Conservation (phyloP, 2,113 vertebrate species). For the Rynchops niger region DNA sequence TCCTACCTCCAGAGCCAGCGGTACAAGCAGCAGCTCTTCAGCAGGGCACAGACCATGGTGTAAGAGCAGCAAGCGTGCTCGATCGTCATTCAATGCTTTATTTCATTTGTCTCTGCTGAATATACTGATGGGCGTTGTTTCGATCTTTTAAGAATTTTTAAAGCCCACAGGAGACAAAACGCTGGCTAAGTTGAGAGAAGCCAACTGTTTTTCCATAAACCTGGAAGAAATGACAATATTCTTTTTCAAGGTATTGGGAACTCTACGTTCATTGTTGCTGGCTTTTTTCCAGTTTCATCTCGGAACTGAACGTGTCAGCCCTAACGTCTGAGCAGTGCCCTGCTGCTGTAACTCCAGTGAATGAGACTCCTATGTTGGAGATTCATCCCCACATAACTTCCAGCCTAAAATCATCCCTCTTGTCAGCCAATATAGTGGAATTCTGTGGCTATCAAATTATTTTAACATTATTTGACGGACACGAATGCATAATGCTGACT, state of each 20-base stretch:
- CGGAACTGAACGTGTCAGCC: not conserved
- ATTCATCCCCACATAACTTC: not conserved
- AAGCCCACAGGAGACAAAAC: not conserved
- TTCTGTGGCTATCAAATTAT: not conserved
- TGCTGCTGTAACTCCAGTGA: not conserved
- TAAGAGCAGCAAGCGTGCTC: not conserved
- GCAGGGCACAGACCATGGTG: not conserved
- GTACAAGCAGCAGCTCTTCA: not conserved
- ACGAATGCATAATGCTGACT: not conserved
- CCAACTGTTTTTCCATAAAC: conserved; percentile 9
- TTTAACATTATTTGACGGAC: not conserved
- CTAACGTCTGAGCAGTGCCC: not conserved
- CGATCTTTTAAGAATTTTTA: not conserved
- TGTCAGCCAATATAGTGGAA: not conserved
- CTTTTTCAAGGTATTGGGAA: not conserved
- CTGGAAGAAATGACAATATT: not conserved
- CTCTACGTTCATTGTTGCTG: not conserved
- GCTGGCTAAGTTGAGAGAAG: not conserved
- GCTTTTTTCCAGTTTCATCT: not conserved
- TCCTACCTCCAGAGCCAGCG: fast-evolving
- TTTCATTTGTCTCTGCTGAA: not conserved
- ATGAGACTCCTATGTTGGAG: not conserved
- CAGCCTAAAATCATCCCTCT: not conserved
- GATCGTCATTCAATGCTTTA: not conserved
- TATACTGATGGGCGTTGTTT: not conserved